Conservation (phyloP, 1,140 invertebrate genomes). For the Centruroides vittatus region DNA sequence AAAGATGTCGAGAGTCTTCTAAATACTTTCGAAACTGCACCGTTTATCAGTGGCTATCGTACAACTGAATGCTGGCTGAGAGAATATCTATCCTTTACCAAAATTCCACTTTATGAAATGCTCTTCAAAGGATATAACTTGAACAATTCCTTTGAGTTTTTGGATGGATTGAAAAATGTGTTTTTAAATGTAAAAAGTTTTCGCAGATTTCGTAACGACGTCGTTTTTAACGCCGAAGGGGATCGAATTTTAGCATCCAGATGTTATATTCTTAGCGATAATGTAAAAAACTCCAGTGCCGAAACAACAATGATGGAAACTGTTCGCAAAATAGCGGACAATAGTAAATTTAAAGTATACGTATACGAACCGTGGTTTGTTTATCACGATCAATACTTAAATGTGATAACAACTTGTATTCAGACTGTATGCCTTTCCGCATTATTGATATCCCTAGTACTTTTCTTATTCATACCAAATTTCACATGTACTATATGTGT, state of each 20-base stretch:
- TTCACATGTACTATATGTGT: conserved; percentile 85
- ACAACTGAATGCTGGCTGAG: conserved; percentile 85
- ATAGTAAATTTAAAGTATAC: conserved; percentile 63
- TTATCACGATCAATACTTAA: conserved; percentile 86
- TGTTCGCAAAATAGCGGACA: conserved; percentile 55
- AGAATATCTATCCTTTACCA: conserved; percentile 61
- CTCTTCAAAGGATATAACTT: conserved; percentile 48
- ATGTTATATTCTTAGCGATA: conserved; percentile 74
- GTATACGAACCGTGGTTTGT: conserved; percentile 90
- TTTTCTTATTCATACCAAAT: conserved; percentile 89
- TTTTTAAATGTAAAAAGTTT: conserved; percentile 27
- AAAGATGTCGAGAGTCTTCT: conserved; percentile 52
- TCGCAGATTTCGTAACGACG: conserved; percentile 55
- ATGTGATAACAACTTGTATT: conserved; percentile 77
- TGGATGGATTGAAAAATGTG: conserved; percentile 52
- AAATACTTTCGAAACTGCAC: conserved; percentile 58
- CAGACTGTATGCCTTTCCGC: conserved; percentile 85
- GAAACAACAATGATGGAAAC: conserved; percentile 78
- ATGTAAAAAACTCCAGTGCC: conserved; percentile 73
- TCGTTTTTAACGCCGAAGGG: conserved; percentile 59
- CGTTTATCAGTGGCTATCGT: conserved; percentile 50
- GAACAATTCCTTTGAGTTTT: conserved; percentile 53
- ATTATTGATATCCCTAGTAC: conserved; percentile 84
- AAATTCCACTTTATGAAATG: conserved; percentile 49
- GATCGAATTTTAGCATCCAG: conserved; percentile 62